Evolutionary conservation across 2,797 vertebrate species (phyloP).

Genomic region (Melopsittacus undulatus): DNA sequence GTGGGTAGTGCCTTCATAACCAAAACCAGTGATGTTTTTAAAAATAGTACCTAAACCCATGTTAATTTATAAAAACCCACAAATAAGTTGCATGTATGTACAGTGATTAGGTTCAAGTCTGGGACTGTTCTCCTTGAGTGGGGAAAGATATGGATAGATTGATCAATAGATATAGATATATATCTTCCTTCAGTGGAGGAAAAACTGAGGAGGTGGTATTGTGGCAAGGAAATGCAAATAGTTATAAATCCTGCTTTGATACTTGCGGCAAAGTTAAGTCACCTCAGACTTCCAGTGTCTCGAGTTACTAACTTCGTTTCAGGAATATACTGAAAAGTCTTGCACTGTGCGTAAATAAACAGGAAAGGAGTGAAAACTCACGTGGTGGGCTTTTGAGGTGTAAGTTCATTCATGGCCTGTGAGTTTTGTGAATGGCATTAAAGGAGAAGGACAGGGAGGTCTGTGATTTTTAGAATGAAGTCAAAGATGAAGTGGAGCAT

Average conservation of each 20-base stretch:
- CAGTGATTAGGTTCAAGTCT: background rate
- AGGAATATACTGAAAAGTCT: background rate
- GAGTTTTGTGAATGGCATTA: constrained; percentile 22
- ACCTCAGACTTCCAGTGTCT: background rate
- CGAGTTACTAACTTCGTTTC: background rate
- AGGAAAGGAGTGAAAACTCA: background rate
- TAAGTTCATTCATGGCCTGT: background rate
- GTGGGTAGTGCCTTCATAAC: background rate
- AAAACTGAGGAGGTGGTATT: background rate
- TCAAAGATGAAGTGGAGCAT: constrained; percentile 29
- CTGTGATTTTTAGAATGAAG: background rate
- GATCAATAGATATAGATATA: rapidly evolving
- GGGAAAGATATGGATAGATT: background rate
- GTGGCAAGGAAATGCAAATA: background rate
- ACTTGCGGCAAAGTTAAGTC: background rate
- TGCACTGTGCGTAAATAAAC: background rate
- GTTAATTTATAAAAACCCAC: background rate
- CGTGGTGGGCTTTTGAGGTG: background rate
- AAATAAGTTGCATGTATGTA: background rate
- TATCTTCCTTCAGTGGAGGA: background rate
- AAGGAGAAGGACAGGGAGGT: background rate
- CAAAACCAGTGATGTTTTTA: background rate
- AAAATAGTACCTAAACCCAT: background rate
- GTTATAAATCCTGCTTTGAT: background rate
- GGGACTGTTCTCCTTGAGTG: background rate